Conservation (phyloP, 2,888 invertebrate species). For the Hydroisotoma schaefferi region DNA sequence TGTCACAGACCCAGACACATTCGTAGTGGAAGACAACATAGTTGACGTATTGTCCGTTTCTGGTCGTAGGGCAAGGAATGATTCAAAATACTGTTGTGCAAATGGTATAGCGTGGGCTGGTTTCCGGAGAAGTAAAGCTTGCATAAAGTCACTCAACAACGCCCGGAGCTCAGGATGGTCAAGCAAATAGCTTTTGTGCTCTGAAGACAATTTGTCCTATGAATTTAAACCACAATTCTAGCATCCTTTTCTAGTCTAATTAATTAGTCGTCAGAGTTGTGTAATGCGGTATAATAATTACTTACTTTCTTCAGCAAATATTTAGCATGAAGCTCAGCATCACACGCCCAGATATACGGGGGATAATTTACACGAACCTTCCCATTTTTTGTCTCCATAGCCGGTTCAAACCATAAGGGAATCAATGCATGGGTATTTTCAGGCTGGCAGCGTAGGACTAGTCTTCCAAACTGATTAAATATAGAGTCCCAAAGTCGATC, state of each 20-base stretch:
- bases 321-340: slow-evolving; percentile 43
- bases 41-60: slow-evolving; percentile 3
- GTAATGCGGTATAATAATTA: too few species aligned
- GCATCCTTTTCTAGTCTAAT: neutral
- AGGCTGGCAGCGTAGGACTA: slow-evolving; percentile 42
- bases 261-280: too few species aligned
- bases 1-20: slow-evolving; percentile 2
- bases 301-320: slow-evolving; percentile 34
- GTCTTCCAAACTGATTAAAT: slow-evolving; percentile 34
- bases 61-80: slow-evolving; percentile 18
- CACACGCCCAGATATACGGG: slow-evolving; percentile 43
- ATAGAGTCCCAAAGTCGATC: slow-evolving; percentile 42
- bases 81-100: slow-evolving; percentile 32
- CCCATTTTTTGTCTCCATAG: slow-evolving; percentile 30
- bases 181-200: slow-evolving; percentile 37
- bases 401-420: slow-evolving; percentile 45
- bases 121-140: slow-evolving; percentile 36
- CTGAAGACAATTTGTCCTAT: slow-evolving; percentile 30
- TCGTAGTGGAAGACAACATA: neutral
- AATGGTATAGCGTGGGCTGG: slow-evolving; percentile 39
- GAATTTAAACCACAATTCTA: neutral
- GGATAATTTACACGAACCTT: slow-evolving; percentile 23
- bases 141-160: slow-evolving; percentile 43
- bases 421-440: slow-evolving; percentile 44
- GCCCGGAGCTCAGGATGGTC: slow-evolving; percentile 43